Evolutionary conservation across 2,797 vertebrate genomes (phyloP), one percentile per base, ranked within the genome.

Genomic region (Staurois parvus): DNA sequence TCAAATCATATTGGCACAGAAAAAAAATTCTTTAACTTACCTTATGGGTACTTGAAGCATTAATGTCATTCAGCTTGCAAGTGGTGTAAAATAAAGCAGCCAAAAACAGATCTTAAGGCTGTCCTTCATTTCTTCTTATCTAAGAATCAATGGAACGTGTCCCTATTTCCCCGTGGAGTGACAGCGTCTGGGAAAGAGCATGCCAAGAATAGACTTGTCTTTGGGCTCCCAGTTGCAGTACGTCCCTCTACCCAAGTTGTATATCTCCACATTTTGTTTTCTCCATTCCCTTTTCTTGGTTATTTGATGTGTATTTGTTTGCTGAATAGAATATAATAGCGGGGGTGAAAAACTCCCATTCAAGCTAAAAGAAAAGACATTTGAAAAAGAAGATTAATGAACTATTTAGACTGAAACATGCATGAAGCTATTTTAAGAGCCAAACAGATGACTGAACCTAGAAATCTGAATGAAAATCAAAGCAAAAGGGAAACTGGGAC

Each of bases 271-370:
- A 19, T 78, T 74, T 83, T 86, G 19, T 32, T 56, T 83, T 42
- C 42, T 62, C 29, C 69, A 79, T 68, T 79, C 29, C 74, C 69
- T 73, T 83, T 66, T 83, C 70, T 68, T 37, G 64, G 69, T 75
- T 79, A 74, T 73, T 70, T 87, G 76, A 59, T 28, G 62, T 59
- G 76, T 83, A 69, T 68, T 69, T 83, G 69, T 84, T 87, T 84
- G 59, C 73, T 87, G 81, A 87, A 87, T 83, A 83, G 85, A 83
- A 79, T 87, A 79, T 83, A 87, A 87, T 87, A 87, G 59, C 76
- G 59, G 81, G 52, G 85, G 81, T 72, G 42, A 84, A 79, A 68
- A 79, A 83, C 21, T 74, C 48, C 64, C 76, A 83, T 87, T 87
- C 81, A 84, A 10, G 59, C 75, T 87, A 75, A 83, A 87, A 84